These are phyloP conservation scores for Colius striatus DNA, from an alignment of 2,113 vertebrate genomes.

Conservation along the genomic window DNA sequence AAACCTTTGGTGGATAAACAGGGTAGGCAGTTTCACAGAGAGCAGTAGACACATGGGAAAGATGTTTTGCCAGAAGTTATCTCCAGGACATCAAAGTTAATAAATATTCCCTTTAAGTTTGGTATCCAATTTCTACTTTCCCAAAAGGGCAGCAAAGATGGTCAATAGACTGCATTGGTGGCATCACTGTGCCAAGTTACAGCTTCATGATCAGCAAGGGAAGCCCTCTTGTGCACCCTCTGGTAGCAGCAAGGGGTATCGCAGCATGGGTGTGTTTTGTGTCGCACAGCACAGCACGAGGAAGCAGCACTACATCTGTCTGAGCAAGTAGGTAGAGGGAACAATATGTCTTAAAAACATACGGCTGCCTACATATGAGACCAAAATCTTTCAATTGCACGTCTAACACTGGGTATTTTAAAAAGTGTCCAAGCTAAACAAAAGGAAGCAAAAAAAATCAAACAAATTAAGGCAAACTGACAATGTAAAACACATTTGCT, in stretches of 20 bases:
- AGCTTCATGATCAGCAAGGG: neutral
- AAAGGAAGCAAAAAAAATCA: neutral
- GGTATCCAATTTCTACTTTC: neutral
- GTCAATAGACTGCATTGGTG: neutral
- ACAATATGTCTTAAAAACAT: neutral
- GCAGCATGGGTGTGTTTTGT: rapidly evolving
- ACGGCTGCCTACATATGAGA: rapidly evolving
- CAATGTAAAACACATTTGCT: neutral
- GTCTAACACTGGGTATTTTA: neutral
- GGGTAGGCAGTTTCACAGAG: neutral
- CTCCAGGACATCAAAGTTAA: neutral
- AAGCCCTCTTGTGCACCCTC: rapidly evolving
- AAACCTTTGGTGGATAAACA: neutral
- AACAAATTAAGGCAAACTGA: neutral
- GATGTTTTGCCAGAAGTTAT: neutral
- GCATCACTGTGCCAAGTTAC: neutral
- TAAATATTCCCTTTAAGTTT: neutral
- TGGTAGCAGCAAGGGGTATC: neutral
- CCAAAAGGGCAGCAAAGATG: neutral
- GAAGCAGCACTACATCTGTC: neutral
- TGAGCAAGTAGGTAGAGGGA: neutral
- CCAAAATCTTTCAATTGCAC: neutral
- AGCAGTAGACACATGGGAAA: neutral
- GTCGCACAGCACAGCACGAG: rapidly evolving
- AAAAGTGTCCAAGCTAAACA: neutral